phyloP scores from a whole-genome alignment of 2,113 vertebrate genomes.

The Lophotis ruficrista region DNA sequence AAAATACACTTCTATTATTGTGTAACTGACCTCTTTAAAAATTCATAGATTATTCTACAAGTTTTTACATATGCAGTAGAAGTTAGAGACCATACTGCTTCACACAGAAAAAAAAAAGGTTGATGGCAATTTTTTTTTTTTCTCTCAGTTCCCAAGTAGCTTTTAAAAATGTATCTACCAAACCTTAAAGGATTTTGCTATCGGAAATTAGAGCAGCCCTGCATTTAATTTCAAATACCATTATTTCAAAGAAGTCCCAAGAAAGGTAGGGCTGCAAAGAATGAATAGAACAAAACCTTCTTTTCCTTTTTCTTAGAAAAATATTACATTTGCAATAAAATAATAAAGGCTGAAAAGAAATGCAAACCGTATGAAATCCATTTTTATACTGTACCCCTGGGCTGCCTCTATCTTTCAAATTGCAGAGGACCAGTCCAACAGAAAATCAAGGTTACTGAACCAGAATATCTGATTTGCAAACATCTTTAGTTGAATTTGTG shows the following conservation, averaged over 20 bases:
- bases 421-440: neutral
- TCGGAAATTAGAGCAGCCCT: slow-evolving; percentile 26
- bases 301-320: slow-evolving; percentile 26
- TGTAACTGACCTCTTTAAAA: slow-evolving; percentile 41
- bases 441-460: neutral
- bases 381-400: neutral
- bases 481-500: neutral
- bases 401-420: neutral
- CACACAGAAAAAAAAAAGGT: neutral
- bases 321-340: slow-evolving; percentile 1
- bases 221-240: slow-evolving; percentile 8
- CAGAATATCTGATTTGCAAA: neutral
- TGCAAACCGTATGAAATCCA: slow-evolving; percentile 2
- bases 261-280: neutral
- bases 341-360: slow-evolving; percentile 24
- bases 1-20: slow-evolving; percentile 10
- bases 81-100: neutral
- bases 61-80: slow-evolving; percentile 34
- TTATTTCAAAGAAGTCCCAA: slow-evolving; percentile 38
- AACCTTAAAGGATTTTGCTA: slow-evolving; percentile 23
- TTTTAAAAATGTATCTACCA: slow-evolving; percentile 12
- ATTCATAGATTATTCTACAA: slow-evolving; percentile 15
- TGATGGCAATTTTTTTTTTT: neutral
- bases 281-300: neutral
- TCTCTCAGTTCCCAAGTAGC: neutral